These are phyloP conservation scores for Leptopilina myrica DNA, from an alignment of 2,888 invertebrate genomes.

Conservation along the genomic window DNA sequence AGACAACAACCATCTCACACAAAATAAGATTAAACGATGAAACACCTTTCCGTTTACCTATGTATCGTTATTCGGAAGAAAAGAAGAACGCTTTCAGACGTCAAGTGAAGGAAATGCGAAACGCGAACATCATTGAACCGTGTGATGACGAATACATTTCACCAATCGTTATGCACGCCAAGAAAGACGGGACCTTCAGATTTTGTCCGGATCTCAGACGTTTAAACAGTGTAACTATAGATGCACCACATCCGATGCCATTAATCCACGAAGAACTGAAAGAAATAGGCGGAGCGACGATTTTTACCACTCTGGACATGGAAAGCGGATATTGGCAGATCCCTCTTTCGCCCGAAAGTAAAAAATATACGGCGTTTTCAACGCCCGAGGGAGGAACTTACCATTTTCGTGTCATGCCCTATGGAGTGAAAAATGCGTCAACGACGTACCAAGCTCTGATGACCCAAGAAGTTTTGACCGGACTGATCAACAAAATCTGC, in stretches of 20 bases:
- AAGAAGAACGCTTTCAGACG: slow-evolving; percentile 41
- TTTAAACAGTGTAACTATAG: slow-evolving; percentile 36
- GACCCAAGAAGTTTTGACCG: slow-evolving; percentile 54
- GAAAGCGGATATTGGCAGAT: slow-evolving; percentile 67
- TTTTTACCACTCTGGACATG: slow-evolving; percentile 64
- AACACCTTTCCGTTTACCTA: slow-evolving; percentile 34
- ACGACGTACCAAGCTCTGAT: slow-evolving; percentile 46
- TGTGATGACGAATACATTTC: slow-evolving; percentile 50
- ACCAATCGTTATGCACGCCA: slow-evolving; percentile 52
- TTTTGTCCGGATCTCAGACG: slow-evolving; percentile 55
- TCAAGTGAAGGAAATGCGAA: slow-evolving; percentile 55
- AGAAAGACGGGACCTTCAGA: slow-evolving; percentile 47
- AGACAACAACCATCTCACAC: slow-evolving; percentile 33
- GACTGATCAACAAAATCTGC: slow-evolving; percentile 48
- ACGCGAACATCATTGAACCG: slow-evolving; percentile 52
- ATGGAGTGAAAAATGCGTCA: slow-evolving; percentile 56
- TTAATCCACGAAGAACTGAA: slow-evolving; percentile 37
- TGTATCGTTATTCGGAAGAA: slow-evolving; percentile 40
- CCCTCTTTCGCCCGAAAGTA: slow-evolving; percentile 55
- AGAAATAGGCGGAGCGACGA: slow-evolving; percentile 53
- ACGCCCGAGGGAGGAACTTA: slow-evolving; percentile 62
- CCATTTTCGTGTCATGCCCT: slow-evolving; percentile 54
- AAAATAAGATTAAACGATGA: slow-evolving; percentile 37
- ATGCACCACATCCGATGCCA: slow-evolving; percentile 24
- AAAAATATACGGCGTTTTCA: slow-evolving; percentile 61